A percentile compares a stretch with the other conserved stretches of the same genome.
Evolutionary conservation across 2,888 invertebrate genomes (phyloP).

Genomic region (Luperina testacea): DNA sequence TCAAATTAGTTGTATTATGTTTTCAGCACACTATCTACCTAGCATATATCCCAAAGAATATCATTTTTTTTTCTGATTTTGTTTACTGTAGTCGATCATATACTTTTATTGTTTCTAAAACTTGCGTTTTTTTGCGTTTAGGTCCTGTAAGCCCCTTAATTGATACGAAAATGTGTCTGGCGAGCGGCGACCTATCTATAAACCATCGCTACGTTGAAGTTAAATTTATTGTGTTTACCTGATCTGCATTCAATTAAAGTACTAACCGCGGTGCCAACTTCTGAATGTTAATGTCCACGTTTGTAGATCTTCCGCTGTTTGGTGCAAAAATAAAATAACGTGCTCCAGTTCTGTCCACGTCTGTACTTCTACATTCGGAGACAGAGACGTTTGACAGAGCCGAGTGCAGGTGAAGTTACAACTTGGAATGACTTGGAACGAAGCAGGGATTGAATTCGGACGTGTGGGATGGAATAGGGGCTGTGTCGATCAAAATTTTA

Average conservation of each 20-base stretch:
- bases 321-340: slow-evolving; percentile 55
- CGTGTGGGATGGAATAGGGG: not conserved
- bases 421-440: slow-evolving; percentile 13
- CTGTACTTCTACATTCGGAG: slow-evolving; percentile 40
- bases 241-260: slow-evolving; percentile 63
- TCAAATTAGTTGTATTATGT: too few species aligned
- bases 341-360: slow-evolving; percentile 47
- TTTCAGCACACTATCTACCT: too few species aligned
- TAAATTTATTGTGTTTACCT: slow-evolving; percentile 66
- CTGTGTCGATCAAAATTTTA: not conserved
- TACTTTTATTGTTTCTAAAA: too few species aligned
- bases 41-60: too few species aligned
- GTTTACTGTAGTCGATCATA: too few species aligned
- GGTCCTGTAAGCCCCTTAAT: slow-evolving; percentile 24
- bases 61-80: too few species aligned
- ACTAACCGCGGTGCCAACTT: slow-evolving; percentile 56
- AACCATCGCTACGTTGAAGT: slow-evolving; percentile 49
- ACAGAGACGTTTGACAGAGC: slow-evolving; percentile 32
- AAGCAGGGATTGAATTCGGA: not conserved
- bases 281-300: slow-evolving; percentile 71
- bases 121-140: too few species aligned
- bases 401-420: slow-evolving; percentile 21
- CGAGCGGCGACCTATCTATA: slow-evolving; percentile 41
- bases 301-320: slow-evolving; percentile 44
- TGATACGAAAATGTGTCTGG: slow-evolving; percentile 46